phyloP scores from a whole-genome alignment of 1,140 invertebrate species.

The Gerris buenoi region DNA sequence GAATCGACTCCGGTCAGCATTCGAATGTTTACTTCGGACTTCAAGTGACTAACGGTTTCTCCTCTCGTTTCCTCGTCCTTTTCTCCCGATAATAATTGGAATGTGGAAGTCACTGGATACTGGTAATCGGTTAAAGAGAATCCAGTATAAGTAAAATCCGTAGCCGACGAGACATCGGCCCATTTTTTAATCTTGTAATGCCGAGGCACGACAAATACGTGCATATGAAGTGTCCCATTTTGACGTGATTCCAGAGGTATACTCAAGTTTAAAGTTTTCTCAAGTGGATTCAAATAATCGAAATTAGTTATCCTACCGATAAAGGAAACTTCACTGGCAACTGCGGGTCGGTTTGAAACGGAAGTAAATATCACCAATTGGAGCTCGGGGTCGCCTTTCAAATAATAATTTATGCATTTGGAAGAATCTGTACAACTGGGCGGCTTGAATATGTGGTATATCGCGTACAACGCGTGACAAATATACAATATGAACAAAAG shows the following conservation, averaged over 20 bases:
- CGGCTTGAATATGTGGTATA: not conserved
- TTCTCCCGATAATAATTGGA: conserved; percentile 16
- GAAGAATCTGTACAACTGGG: not conserved
- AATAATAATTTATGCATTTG: not conserved
- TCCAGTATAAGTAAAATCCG: conserved; percentile 8
- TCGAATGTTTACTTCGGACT: conserved; percentile 14
- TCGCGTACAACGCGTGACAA: not conserved
- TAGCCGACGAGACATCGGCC: conserved; percentile 8
- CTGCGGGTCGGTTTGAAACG: not conserved
- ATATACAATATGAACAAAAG: not conserved
- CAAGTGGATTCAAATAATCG: not conserved
- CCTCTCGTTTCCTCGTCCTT: conserved; percentile 7
- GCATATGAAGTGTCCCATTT: conserved; percentile 14
- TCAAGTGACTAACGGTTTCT: conserved; percentile 15
- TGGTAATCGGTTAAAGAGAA: conserved; percentile 16
- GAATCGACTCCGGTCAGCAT: conserved; percentile 15
- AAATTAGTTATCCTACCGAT: not conserved
- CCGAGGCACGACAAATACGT: conserved; percentile 15
- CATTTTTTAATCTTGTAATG: conserved; percentile 8
- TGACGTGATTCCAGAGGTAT: not conserved
- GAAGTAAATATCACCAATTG: not conserved
- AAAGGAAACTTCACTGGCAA: not conserved
- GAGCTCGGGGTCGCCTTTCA: not conserved
- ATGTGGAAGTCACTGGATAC: conserved; percentile 13
- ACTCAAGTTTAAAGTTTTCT: not conserved